Evolutionary conservation across 37 sponge, comb jelly and placozoan species (phyloP).

Genomic region (Axinella damicornis): DNA sequence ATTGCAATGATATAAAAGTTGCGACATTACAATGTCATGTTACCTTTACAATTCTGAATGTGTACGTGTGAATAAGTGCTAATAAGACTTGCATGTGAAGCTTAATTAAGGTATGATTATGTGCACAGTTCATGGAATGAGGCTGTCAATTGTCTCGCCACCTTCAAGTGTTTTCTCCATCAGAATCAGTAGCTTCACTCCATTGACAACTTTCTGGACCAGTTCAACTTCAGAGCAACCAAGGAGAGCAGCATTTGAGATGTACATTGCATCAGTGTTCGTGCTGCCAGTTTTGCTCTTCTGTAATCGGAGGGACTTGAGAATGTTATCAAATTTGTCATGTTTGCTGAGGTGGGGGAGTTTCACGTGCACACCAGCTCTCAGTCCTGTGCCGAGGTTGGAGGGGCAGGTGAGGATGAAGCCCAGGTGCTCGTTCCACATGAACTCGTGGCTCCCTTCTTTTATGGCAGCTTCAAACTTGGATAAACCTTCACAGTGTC

Average conservation of each 20-base stretch:
- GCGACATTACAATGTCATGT: too few relatives aligned
- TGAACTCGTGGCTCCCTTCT: conserved; percentile 53
- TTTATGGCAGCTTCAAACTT: conserved; percentile 69
- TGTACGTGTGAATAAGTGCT: too few relatives aligned
- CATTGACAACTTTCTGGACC: conserved; percentile 87
- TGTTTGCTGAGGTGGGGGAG: conserved; percentile 64
- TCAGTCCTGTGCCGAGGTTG: conserved; percentile 92
- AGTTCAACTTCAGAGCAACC: conserved; percentile 88
- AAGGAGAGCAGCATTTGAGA: conserved; percentile 84
- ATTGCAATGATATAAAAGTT: too few relatives aligned
- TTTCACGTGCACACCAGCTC: conserved; percentile 86
- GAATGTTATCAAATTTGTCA: conserved; percentile 54
- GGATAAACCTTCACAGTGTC: conserved; percentile 57
- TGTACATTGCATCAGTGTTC: conserved; percentile 61
- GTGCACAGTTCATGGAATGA: conserved; percentile 12
- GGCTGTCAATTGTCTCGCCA: conserved; percentile 28
- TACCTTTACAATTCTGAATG: too few relatives aligned
- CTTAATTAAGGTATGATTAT: too few relatives aligned
- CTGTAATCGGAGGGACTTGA: conserved; percentile 82
- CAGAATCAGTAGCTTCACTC: conserved; percentile 85
- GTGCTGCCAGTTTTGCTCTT: conserved; percentile 65
- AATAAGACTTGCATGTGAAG: too few relatives aligned
- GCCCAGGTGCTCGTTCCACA: conserved; percentile 85
- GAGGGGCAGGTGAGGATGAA: conserved; percentile 91
- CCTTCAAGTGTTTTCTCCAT: conserved; percentile 34